Conservation (phyloP, 2,888 invertebrate species). For the Phortica magna region DNA sequence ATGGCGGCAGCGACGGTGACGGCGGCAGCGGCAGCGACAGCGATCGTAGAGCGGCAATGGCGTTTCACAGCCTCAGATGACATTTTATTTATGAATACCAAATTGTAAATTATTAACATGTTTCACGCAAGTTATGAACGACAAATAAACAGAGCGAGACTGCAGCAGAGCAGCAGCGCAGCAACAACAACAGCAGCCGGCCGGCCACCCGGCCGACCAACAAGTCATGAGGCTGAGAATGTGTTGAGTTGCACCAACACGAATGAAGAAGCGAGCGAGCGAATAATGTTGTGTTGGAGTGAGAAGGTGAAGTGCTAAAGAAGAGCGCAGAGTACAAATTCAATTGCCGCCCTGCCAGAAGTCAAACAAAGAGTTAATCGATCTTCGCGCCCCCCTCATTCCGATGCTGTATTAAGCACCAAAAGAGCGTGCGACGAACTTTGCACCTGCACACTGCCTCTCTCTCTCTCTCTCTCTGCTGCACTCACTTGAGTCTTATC, state of each 20-base stretch:
- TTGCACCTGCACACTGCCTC: too few relatives aligned
- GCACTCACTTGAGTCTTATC: too few relatives aligned
- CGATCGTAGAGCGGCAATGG: constrained; percentile 46
- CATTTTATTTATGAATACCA: constrained; percentile 78
- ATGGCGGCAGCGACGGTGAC: neutral
- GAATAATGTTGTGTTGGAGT: too few relatives aligned
- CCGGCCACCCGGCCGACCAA: too few relatives aligned
- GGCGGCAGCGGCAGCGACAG: constrained; percentile 41
- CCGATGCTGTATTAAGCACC: too few relatives aligned
- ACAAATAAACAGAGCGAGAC: constrained; percentile 35
- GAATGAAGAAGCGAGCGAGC: constrained; percentile 29
- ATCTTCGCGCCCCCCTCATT: too few relatives aligned
- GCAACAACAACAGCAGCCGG: constrained; percentile 45
- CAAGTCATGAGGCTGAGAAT: constrained; percentile 41
- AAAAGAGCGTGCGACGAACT: too few relatives aligned
- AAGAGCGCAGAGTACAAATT: too few relatives aligned
- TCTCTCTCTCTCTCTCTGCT: constrained; percentile 7
- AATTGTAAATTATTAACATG: constrained; percentile 79
- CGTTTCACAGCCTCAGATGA: constrained; percentile 58
- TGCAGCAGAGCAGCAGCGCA: neutral
- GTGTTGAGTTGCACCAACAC: constrained; percentile 32
- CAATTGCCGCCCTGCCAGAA: too few relatives aligned
- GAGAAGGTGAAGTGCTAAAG: too few relatives aligned
- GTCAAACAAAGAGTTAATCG: too few relatives aligned
- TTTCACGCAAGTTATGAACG: constrained; percentile 74